These are phyloP conservation scores for Tetragonula clypearis DNA, from an alignment of 1,140 invertebrate species.

Conservation along the genomic window DNA sequence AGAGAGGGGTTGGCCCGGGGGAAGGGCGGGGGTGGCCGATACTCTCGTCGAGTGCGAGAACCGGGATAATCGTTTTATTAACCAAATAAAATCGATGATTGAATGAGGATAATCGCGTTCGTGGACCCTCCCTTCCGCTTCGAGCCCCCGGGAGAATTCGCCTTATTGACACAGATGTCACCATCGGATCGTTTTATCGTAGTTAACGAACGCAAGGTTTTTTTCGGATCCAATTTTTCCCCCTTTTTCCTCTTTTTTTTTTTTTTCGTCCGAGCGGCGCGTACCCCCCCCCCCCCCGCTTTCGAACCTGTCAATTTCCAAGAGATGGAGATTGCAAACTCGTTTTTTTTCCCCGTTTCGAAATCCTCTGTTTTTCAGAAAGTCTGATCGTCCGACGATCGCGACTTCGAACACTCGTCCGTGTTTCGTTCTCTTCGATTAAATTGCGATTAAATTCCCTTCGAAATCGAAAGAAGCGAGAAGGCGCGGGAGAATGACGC, in stretches of 20 bases:
- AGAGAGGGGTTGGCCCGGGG: neutral
- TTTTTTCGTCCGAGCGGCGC: too few relatives aligned
- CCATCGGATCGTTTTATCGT: constrained; percentile 70
- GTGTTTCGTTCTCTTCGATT: neutral
- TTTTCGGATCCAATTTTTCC: constrained; percentile 56
- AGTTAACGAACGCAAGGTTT: constrained; percentile 66
- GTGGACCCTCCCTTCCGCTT: constrained; percentile 60
- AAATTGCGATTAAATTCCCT: accelerated
- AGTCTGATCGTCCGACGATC: too few relatives aligned
- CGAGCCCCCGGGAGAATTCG: constrained; percentile 70
- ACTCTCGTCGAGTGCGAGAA: constrained; percentile 59
- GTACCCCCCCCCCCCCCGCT: too few relatives aligned
- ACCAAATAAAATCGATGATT: constrained; percentile 81
- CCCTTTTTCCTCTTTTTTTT: too few relatives aligned
- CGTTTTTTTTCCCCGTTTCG: too few relatives aligned
- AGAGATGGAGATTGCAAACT: neutral
- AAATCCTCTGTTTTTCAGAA: too few relatives aligned
- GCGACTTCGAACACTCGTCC: too few relatives aligned
- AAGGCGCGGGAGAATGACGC: too few relatives aligned
- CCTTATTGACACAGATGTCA: constrained; percentile 81
- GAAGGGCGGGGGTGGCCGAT: constrained; percentile 11
- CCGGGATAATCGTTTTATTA: constrained; percentile 81
- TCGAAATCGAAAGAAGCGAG: neutral
- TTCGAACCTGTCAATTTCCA: neutral
- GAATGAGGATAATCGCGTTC: constrained; percentile 76